Percentiles rank a stretch among this genome's conserved stretches.
Conservation (phyloP, 2,888 invertebrate genomes). For the Pemphredon lugubris region DNA sequence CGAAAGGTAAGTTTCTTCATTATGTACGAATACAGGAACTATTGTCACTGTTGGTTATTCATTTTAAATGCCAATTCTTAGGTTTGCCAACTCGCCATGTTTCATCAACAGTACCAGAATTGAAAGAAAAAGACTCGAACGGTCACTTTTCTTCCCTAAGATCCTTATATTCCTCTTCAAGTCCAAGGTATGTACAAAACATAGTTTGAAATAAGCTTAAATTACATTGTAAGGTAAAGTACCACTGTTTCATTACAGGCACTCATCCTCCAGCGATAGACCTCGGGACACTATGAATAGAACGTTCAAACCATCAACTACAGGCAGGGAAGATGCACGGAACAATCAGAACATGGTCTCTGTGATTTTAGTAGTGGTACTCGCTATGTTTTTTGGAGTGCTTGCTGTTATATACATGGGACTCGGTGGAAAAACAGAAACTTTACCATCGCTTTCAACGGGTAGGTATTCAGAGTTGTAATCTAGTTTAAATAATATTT, state of each 20-base stretch:
- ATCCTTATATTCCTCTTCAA: conserved; percentile 70
- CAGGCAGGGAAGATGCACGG: conserved; percentile 72
- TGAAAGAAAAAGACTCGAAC: conserved; percentile 77
- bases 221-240: conserved; percentile 15
- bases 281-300: conserved; percentile 71
- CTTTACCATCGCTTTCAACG: conserved; percentile 74
- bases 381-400: conserved; percentile 79
- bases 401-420: conserved; percentile 80
- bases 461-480: conserved; percentile 77
- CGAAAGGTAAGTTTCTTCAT: conserved; percentile 68
- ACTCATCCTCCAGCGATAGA: conserved; percentile 71
- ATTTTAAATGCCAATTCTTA: conserved; percentile 13
- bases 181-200: conserved; percentile 68
- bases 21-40: background rate
- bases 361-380: conserved; percentile 78
- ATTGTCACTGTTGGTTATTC: conserved; percentile 4
- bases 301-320: conserved; percentile 67
- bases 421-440: conserved; percentile 78
- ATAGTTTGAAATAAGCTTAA: background rate
- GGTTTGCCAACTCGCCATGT: conserved; percentile 54
- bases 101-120: conserved; percentile 64
- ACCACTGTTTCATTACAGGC: conserved; percentile 63
- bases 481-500: conserved; percentile 35
- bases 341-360: conserved; percentile 80
- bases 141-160: conserved; percentile 76